These are phyloP conservation scores for Petrocephalus zakoni DNA, from an alignment of 2,113 vertebrate genomes.

Conservation along the genomic window DNA sequence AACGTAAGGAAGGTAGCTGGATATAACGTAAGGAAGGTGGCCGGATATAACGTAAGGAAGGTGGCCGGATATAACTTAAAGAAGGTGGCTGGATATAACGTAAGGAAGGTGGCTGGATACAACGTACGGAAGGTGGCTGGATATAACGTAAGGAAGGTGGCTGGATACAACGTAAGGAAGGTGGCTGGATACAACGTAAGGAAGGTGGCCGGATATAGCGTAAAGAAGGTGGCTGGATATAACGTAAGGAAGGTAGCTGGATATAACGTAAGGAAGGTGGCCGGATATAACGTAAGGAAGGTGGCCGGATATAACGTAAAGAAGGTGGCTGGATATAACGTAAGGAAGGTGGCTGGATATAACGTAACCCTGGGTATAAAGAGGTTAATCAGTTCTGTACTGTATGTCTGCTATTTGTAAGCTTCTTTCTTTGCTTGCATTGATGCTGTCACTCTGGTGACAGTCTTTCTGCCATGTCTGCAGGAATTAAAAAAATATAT, in stretches of 20 bases:
- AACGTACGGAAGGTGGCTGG: not conserved
- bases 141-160: not conserved
- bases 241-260: not conserved
- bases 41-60: not conserved
- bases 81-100: not conserved
- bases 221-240: not conserved
- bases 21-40: not conserved
- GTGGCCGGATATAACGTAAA: too few relatives aligned
- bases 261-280: not conserved
- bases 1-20: not conserved
- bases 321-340: not conserved
- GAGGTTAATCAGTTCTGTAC: not conserved
- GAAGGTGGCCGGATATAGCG: not conserved
- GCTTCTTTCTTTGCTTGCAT: not conserved
- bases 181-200: not conserved
- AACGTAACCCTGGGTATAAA: not conserved
- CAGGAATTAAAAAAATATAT: not conserved
- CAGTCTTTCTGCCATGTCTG: not conserved
- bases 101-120: not conserved
- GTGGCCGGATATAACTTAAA: not conserved
- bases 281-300: too few relatives aligned
- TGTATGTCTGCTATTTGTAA: not conserved
- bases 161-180: not conserved
- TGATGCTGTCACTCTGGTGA: not conserved
- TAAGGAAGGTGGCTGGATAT: not conserved